These are phyloP conservation scores for Hedychridium roseum DNA, from an alignment of 2,888 invertebrate species.

Conservation along the genomic window DNA sequence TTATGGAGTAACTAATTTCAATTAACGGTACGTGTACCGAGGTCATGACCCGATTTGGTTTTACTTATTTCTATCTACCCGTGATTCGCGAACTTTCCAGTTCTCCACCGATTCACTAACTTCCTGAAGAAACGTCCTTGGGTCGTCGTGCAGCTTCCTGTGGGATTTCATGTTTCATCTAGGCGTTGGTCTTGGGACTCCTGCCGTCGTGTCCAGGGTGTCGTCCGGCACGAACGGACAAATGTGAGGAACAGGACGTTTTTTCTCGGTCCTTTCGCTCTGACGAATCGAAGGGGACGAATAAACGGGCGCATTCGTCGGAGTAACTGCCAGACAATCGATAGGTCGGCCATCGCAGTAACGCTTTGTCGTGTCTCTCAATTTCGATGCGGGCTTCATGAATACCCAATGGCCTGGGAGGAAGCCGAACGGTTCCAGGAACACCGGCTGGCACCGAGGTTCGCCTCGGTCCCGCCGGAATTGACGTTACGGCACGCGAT, in stretches of 20 bases:
- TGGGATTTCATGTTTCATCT: no score
- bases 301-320: conserved; percentile 49
- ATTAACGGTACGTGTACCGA: no score
- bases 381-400: conserved; percentile 53
- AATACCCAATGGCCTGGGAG: conserved; percentile 52
- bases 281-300: conserved; percentile 28
- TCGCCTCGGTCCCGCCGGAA: conserved; percentile 45
- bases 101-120: no score
- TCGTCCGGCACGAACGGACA: no score
- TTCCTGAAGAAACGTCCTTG: no score
- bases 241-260: conserved; percentile 26
- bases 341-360: conserved; percentile 49
- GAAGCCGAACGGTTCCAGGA: conserved; percentile 51
- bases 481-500: conserved; percentile 46
- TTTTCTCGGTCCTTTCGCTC: conserved; percentile 23
- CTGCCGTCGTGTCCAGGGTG: no score
- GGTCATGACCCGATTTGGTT: no score
- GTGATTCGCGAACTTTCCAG: no score
- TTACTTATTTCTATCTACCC: no score
- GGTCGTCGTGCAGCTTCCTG: no score
- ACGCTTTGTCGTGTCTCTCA: conserved; percentile 58
- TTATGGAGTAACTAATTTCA: no score
- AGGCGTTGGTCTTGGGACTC: no score
- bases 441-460: conserved; percentile 55
- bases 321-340: conserved; percentile 58